These are phyloP conservation scores for Clusia tigrina DNA, from an alignment of 2,888 invertebrate genomes.

Conservation along the genomic window DNA sequence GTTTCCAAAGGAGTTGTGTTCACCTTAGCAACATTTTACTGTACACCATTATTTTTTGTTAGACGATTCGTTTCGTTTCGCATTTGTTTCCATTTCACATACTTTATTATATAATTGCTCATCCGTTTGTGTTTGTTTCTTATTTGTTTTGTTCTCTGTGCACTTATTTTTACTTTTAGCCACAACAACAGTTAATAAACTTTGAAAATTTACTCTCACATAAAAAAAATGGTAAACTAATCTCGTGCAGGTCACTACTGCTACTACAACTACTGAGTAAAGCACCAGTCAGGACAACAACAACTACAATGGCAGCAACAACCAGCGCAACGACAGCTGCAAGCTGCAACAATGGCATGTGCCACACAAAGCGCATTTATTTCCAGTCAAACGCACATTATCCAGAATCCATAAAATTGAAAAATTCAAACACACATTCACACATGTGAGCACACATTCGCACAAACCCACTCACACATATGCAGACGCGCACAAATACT, in stretches of 20 bases:
- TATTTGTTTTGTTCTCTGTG: no score
- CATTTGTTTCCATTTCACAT: no score
- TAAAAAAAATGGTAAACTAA: background rate
- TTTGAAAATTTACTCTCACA: background rate
- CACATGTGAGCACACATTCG: slow-evolving; percentile 21
- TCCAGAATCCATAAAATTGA: slow-evolving; percentile 61
- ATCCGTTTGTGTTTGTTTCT: no score
- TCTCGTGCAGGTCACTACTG: background rate
- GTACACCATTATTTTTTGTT: no score
- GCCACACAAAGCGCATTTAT: slow-evolving; percentile 47
- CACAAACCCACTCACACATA: slow-evolving; percentile 10
- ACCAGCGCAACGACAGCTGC: background rate
- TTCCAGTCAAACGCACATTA: slow-evolving; percentile 58
- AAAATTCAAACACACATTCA: slow-evolving; percentile 46
- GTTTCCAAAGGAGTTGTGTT: no score
- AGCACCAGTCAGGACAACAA: background rate
- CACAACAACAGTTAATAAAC: background rate
- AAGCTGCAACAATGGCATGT: slow-evolving; percentile 2
- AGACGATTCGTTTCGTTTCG: no score
- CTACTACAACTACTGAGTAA: background rate
- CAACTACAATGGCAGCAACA: background rate
- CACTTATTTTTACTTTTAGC: background rate
- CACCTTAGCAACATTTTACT: no score
- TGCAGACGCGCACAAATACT: slow-evolving; percentile 22
- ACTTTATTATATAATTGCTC: no score